Conservation (phyloP, 2,113 vertebrate species). For the Tapirus terrestris region DNA sequence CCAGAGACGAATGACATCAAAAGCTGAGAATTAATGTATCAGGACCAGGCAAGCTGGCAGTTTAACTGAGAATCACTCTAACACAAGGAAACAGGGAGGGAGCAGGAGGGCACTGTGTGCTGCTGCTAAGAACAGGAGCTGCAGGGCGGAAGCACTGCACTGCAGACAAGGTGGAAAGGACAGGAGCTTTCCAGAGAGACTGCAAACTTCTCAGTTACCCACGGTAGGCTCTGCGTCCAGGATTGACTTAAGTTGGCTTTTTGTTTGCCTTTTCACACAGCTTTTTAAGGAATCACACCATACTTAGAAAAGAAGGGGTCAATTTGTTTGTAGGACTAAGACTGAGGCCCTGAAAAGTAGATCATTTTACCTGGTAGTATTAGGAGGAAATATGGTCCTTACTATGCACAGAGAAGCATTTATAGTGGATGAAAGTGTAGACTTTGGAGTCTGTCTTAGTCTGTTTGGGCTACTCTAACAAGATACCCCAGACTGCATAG, state of each 20-base stretch:
- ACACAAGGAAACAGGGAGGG: neutral
- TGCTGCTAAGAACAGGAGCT: neutral
- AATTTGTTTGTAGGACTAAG: neutral
- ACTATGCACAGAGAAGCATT: neutral
- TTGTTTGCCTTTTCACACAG: neutral
- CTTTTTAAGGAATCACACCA: neutral
- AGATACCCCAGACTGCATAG: neutral
- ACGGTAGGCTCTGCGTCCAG: neutral
- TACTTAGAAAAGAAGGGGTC: neutral
- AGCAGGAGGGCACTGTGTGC: rapidly evolving
- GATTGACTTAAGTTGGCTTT: neutral
- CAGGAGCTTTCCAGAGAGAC: neutral
- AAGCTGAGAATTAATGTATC: neutral
- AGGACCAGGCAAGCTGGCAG: neutral
- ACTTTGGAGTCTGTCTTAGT: neutral
- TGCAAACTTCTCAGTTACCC: neutral
- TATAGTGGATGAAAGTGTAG: rapidly evolving
- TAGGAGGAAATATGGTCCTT: neutral
- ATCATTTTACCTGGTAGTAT: neutral
- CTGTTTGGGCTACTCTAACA: neutral
- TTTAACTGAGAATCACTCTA: neutral
- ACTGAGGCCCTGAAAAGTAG: neutral
- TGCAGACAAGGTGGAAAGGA: rapidly evolving
- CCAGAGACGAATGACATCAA: neutral
- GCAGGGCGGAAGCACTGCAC: rapidly evolving